Conservation (phyloP, 2,888 invertebrate species). For the Pandemis cinnamomeana region DNA sequence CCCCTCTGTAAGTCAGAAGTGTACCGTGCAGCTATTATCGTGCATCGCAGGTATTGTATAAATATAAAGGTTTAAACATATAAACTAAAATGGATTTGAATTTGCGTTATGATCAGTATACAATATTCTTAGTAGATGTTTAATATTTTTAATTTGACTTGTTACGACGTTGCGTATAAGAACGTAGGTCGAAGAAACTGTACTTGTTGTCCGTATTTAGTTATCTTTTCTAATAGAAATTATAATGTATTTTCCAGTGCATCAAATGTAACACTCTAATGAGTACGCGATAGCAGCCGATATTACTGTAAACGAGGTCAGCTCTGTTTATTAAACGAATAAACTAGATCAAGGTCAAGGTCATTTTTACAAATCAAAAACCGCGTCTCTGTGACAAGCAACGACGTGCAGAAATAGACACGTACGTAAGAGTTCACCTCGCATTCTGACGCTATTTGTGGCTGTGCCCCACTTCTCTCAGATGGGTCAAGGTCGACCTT, state of each 20-base stretch:
- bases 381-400: conserved; percentile 74
- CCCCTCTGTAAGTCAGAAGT: no score
- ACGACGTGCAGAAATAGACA: conserved; percentile 73
- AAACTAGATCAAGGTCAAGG: conserved; percentile 84
- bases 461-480: conserved; percentile 69
- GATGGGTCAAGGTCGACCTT: conserved; percentile 80
- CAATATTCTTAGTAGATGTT: background rate
- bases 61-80: background rate
- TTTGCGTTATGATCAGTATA: no score
- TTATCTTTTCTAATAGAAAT: background rate
- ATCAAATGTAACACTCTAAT: conserved; percentile 70
- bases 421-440: conserved; percentile 70
- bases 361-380: conserved; percentile 83
- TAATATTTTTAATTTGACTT: background rate
- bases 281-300: conserved; percentile 73
- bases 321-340: conserved; percentile 74
- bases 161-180: background rate
- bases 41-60: background rate
- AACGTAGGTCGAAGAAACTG: background rate
- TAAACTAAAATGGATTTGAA: background rate
- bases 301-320: conserved; percentile 83
- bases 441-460: conserved; percentile 75
- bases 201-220: background rate
- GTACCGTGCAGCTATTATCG: no score
- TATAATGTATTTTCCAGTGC: conserved; percentile 37